phyloP scores from a whole-genome alignment of 2,888 invertebrate species.

The Aricia artaxerxes region DNA sequence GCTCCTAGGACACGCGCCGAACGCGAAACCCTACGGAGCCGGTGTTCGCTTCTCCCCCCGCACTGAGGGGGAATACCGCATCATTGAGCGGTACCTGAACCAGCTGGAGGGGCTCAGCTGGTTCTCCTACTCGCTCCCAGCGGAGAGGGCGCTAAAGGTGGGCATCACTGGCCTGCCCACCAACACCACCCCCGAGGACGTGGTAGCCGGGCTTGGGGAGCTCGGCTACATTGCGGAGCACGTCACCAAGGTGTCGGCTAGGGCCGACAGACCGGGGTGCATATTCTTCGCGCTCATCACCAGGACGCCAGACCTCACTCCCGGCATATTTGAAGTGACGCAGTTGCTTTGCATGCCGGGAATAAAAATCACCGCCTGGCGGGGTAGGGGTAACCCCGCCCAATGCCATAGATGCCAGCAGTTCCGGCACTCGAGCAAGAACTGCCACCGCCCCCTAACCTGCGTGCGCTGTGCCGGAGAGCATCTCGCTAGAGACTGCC shows the following conservation, averaged over 20 bases:
- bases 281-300: neutral
- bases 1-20: too few species aligned
- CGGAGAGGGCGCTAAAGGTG: neutral
- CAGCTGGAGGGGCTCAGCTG: neutral
- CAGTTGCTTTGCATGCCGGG: constrained; percentile 36
- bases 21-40: neutral
- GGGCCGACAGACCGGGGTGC: constrained; percentile 7
- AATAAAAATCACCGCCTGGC: constrained; percentile 32
- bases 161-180: constrained; percentile 34
- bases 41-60: neutral
- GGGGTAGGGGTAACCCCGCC: constrained; percentile 30
- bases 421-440: constrained; percentile 37
- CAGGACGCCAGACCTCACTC: neutral
- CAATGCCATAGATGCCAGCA: constrained; percentile 36
- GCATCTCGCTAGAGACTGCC: neutral
- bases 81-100: too few species aligned
- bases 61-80: neutral
- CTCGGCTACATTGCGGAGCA: constrained; percentile 33
- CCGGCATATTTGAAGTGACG: neutral
- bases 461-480: constrained; percentile 12
- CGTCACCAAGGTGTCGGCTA: constrained; percentile 7
- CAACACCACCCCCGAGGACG: constrained; percentile 33
- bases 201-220: constrained; percentile 23
- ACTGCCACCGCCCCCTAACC: constrained; percentile 31
- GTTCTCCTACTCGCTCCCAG: neutral